These are phyloP conservation scores for Plemyria rubiginata DNA, from an alignment of 2,888 invertebrate genomes.

Conservation along the genomic window DNA sequence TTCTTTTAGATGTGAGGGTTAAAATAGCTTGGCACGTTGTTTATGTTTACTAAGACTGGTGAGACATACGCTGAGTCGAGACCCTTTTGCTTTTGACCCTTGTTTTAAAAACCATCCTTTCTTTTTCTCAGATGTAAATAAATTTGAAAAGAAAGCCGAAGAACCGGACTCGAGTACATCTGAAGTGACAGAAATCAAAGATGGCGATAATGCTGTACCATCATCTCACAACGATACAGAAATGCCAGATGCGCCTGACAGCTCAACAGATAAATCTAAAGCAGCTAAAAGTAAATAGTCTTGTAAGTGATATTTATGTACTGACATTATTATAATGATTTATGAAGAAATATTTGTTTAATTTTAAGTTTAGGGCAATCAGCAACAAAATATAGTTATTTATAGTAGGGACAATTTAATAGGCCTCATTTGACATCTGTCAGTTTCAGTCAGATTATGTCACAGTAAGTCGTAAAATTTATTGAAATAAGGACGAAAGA, in stretches of 20 bases:
- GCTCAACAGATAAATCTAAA: conserved; percentile 17
- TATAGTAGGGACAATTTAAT: too few species aligned
- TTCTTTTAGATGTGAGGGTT: background rate
- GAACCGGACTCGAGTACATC: conserved; percentile 55
- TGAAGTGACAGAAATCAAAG: conserved; percentile 52
- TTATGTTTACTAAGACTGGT: too few species aligned
- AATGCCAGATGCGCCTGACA: conserved; percentile 11
- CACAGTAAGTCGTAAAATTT: too few species aligned
- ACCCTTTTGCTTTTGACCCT: too few species aligned
- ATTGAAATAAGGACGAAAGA: too few species aligned
- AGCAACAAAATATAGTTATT: too few species aligned
- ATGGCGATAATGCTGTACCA: conserved; percentile 5
- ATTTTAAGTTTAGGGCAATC: too few species aligned
- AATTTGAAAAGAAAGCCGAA: conserved; percentile 86
- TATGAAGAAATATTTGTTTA: background rate
- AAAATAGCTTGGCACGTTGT: too few species aligned
- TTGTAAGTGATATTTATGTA: conserved; percentile 33
- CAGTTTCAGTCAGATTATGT: too few species aligned
- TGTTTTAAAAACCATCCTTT: too few species aligned
- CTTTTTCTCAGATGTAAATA: conserved; percentile 85
- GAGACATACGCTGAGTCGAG: too few species aligned
- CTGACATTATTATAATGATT: conserved; percentile 25
- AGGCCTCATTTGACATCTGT: too few species aligned
- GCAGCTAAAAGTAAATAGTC: conserved; percentile 28
- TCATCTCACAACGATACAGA: conserved; percentile 19